Evolutionary conservation across 2,888 invertebrate species (phyloP), one percentile per base, ranked within the genome.

Genomic region (Tiphia femorata): DNA sequence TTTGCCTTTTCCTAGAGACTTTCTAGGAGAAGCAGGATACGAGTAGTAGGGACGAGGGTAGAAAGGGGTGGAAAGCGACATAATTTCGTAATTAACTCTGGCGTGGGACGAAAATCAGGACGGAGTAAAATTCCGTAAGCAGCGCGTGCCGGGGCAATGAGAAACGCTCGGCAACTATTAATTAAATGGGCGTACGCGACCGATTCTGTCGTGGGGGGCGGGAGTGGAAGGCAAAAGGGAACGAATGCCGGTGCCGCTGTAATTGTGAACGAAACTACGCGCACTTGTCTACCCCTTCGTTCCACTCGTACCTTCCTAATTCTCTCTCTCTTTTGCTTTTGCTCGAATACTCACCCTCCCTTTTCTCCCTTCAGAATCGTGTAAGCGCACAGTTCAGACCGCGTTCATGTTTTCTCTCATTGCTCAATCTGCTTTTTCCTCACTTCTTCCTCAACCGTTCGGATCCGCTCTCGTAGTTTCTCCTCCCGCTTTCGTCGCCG

Each of bases 81-180:
- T 48, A 52, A 64, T 60, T 49, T 49, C 19, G 29, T 58, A 58
- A 64, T 58, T 64, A 58, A 48, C 49, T n/a, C n/a, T 37, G 49
- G 12, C 10, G n/a, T 30, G n/a, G 56, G 55, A 53, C 51, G 69
- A 70, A 70, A 72, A 73, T 75, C 73, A 70, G n/a, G n/a, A n/a
- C 60, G 64, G 66, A n/a, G 55, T 67, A 66, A 70, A 75, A 74
- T 75, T 73, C 65, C 62, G 68, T 69, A 70, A 73, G 70, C 69
- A 56, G 40, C 21, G n/a, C n/a, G n/a, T n/a, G n/a, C n/a, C n/a
- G 37, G 23, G 23, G 47, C 55, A 62, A 65, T 68, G 56, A n/a
- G n/a, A n/a, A 71, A 64, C 64, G 68, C 65, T 65, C 57, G 62
- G 71, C 63, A 74, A 70, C 73, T 73, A 75, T 75, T 75, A 74